These are phyloP conservation scores for Telmatochromis sp. DNA, from an alignment of 2,113 vertebrate species.

Conservation along the genomic window DNA sequence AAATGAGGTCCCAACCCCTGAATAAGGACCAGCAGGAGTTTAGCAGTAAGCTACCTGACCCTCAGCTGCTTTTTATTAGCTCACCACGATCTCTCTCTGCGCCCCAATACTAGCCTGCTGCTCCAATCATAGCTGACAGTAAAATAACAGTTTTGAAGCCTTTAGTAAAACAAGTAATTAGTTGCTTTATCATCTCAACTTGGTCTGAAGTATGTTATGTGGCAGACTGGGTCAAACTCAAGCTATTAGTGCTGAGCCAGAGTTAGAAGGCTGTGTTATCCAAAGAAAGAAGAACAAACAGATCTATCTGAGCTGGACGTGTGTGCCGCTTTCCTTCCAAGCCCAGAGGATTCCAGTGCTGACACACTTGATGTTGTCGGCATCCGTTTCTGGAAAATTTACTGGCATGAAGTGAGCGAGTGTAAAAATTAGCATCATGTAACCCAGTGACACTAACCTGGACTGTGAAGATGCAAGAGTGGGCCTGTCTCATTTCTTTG, in stretches of 20 bases:
- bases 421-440: background rate
- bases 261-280: conserved; percentile 12
- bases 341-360: background rate
- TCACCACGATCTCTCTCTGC: conserved; percentile 3
- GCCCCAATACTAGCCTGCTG: conserved; percentile 36
- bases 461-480: background rate
- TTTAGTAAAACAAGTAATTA: conserved; percentile 52
- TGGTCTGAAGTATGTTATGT: conserved; percentile 19
- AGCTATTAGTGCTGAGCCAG: conserved; percentile 18
- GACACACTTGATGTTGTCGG: background rate
- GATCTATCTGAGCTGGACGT: background rate
- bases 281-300: conserved; percentile 5
- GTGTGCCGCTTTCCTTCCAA: background rate
- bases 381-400: conserved; percentile 1
- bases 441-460: conserved; percentile 3
- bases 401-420: background rate
- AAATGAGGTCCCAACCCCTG: conserved; percentile 52
- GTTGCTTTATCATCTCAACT: conserved; percentile 41
- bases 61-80: conserved; percentile 60
- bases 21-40: conserved; percentile 47
- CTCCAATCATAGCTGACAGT: conserved; percentile 42
- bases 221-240: conserved; percentile 3
- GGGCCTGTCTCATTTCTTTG: background rate
- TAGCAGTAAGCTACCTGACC: conserved; percentile 20
- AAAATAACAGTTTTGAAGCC: conserved; percentile 43